Percentiles rank a stretch among this genome's conserved stretches.
phyloP scores from a whole-genome alignment of 2,113 vertebrate species.

The Ploceus nigricollis region DNA sequence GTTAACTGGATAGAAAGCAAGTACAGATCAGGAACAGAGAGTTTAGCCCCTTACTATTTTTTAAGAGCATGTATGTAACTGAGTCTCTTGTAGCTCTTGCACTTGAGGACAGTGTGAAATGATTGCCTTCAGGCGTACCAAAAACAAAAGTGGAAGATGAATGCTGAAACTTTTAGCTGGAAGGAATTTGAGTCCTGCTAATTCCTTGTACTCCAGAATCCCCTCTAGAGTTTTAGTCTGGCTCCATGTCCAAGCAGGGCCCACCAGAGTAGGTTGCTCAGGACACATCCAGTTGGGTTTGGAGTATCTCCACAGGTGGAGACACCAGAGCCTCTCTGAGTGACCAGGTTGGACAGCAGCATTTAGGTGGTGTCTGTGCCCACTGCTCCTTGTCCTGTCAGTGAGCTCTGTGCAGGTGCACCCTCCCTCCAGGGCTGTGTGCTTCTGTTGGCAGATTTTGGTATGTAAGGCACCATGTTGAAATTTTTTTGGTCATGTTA shows the following conservation, averaged over 20 bases:
- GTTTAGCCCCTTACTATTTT: background rate
- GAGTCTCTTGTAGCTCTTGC: background rate
- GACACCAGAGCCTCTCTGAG: background rate
- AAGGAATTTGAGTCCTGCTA: background rate
- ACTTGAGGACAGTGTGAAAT: background rate
- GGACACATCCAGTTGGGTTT: background rate
- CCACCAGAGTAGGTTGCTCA: background rate
- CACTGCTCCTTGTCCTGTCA: rapidly evolving
- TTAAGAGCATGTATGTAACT: background rate
- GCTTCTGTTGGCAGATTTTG: background rate
- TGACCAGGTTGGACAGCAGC: background rate
- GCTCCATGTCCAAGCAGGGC: background rate
- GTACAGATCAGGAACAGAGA: background rate
- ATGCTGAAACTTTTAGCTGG: background rate
- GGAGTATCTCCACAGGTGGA: background rate
- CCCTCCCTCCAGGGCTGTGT: background rate
- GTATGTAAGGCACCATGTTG: background rate
- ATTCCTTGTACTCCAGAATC: background rate
- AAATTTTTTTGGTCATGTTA: rapidly evolving
- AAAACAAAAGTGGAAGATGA: background rate
- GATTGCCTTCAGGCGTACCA: background rate
- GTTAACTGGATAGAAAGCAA: background rate
- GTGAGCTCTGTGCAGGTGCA: no score
- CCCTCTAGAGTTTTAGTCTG: background rate
- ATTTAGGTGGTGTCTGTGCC: rapidly evolving